Evolutionary conservation across 2,113 vertebrate species (phyloP), one percentile per base, ranked within the genome.

Genomic region (Rhinopomastus cyanomelas): DNA sequence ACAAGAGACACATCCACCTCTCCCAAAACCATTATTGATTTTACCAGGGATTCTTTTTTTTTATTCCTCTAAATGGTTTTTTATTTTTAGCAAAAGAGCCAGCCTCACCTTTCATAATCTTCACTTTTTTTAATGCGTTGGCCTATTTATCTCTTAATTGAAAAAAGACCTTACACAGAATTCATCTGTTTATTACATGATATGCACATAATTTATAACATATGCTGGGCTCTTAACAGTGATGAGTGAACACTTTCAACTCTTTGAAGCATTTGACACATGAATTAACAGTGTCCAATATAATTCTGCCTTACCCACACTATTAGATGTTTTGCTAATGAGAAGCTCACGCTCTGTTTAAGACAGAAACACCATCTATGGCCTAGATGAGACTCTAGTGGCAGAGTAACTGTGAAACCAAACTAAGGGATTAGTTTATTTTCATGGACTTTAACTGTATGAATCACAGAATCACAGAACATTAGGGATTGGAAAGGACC

Each of bases 161-260:
- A 81, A 90, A 86, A 61, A 93, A 94, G 68, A 46, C 25, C 67
- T 85, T 88, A 53, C 8, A 11, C 57, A 84, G 64, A 87, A 81
- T 75, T 94, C 29, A 75, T 95, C 64, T 75, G 71, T 6, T 77
- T 94, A 89, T 88, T 77, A 81, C n/a, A 49, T 89, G 85, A 71
- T 78, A 78, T 46, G 36, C 30, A 61, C 2, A 0, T 92, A 91
- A 94, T 86, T 83, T 83, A 46, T 59, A 94, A 81, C 93, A 91
- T 26, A 57, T 91, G 90, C 49, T 86, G 69, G 71, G 89, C 62
- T 91, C 53, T 36, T 67, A 91, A 86, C 65, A 74, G 72, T 83
- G 91, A 87, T 0, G 9, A 96, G 57, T 61, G 73, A 96, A 67
- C 57, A 53, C 88, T 85, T 93, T 91, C 79, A 96, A 85, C 77